Conservation (phyloP, 2,888 invertebrate species). For the Campoplex capitator region DNA sequence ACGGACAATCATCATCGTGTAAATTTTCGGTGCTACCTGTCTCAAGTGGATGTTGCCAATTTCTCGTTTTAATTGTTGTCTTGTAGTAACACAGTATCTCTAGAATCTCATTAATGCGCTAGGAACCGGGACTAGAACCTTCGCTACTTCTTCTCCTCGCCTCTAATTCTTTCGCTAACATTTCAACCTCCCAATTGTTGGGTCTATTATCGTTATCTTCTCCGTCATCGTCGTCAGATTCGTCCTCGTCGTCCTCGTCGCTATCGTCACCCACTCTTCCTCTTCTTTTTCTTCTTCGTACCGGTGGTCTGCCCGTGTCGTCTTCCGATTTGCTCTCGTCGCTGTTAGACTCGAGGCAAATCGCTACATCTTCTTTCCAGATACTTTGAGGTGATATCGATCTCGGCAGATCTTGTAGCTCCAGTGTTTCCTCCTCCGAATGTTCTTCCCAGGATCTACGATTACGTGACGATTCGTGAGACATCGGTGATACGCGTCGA, state of each 20-base stretch:
- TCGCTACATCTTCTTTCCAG: constrained; percentile 84
- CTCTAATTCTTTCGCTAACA: constrained; percentile 91
- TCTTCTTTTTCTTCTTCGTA: constrained; percentile 73
- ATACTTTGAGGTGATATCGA: constrained; percentile 84
- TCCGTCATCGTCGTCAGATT: constrained; percentile 29
- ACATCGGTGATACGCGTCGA: constrained; percentile 74
- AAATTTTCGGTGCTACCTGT: constrained; percentile 66
- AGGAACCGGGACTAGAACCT: constrained; percentile 82
- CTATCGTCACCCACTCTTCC: constrained; percentile 38
- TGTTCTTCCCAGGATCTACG: constrained; percentile 90
- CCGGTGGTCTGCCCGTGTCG: constrained; percentile 79
- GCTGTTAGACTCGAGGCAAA: constrained; percentile 84
- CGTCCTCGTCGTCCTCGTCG: constrained; percentile 77
- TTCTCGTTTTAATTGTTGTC: constrained; percentile 75
- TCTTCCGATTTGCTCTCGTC: constrained; percentile 85
- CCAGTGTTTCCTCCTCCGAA: constrained; percentile 89
- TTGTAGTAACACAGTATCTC: constrained; percentile 80
- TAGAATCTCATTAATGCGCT: constrained; percentile 83
- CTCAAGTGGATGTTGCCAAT: constrained; percentile 73
- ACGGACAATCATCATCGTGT: constrained; percentile 77
- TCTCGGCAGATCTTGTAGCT: constrained; percentile 88
- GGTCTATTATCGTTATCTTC: constrained; percentile 74
- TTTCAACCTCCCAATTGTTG: constrained; percentile 92
- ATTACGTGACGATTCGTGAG: constrained; percentile 83
- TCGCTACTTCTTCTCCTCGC: constrained; percentile 81